Conservation (phyloP, 2,888 invertebrate genomes). For the Pterobdella sp. region DNA sequence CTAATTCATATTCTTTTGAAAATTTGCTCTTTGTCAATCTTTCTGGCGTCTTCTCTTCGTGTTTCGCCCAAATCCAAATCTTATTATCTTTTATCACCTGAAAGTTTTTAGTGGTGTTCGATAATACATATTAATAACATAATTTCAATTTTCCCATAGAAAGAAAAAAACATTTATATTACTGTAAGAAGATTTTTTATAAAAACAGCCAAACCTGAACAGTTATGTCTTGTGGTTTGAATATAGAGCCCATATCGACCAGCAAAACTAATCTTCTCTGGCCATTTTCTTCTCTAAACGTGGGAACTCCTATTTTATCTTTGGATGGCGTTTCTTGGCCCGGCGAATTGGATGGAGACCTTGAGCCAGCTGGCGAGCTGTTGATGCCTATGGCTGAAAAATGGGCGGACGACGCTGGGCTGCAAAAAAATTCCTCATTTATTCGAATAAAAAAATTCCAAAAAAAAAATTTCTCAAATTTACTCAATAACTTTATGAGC, state of each 20-base stretch:
- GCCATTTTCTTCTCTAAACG: constrained; percentile 32
- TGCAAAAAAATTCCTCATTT: too few relatives aligned
- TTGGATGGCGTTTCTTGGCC: constrained; percentile 33
- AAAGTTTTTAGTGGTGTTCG: constrained; percentile 27
- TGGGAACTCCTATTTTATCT: constrained; percentile 31
- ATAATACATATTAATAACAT: not conserved
- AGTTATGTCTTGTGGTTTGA: constrained; percentile 38
- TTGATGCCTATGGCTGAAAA: constrained; percentile 32
- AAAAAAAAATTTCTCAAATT: too few relatives aligned
- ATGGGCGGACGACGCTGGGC: constrained; percentile 35
- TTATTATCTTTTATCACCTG: constrained; percentile 39
- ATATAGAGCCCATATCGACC: constrained; percentile 31
- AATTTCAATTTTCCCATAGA: not conserved
- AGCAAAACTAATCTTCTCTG: constrained; percentile 27
- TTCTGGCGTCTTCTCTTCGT: constrained; percentile 39
- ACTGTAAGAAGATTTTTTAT: not conserved
- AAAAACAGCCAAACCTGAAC: constrained; percentile 34
- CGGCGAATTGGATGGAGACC: constrained; percentile 36
- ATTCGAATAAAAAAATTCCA: too few relatives aligned
- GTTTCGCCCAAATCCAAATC: constrained; percentile 39
- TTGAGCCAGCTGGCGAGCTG: constrained; percentile 35
- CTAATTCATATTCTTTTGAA: constrained; percentile 37
- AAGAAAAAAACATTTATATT: not conserved
- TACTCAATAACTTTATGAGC: too few relatives aligned
- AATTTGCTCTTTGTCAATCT: constrained; percentile 38